A percentile compares a stretch with the other conserved stretches of the same genome.
Evolutionary conservation across 2,888 invertebrate species (phyloP).

Genomic region (Agonopterix subpropinquella): DNA sequence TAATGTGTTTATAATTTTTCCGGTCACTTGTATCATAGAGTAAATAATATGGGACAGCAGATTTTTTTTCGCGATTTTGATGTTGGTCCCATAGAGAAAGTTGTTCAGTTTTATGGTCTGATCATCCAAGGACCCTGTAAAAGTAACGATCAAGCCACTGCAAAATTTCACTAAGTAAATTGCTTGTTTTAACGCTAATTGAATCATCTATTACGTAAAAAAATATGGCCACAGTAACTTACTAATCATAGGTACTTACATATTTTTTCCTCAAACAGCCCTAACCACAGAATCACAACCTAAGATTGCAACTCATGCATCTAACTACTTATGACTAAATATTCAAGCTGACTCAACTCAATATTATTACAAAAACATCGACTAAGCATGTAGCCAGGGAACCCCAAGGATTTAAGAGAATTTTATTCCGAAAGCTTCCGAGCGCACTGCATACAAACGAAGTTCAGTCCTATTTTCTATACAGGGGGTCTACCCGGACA

Average conservation of each 20-base stretch:
- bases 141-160: too few relatives aligned
- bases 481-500: too few relatives aligned
- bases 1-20: too few relatives aligned
- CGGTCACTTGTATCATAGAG: too few relatives aligned
- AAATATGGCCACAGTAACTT: slow-evolving; percentile 38
- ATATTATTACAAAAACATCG: neutral
- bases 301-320: neutral
- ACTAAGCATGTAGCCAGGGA: neutral
- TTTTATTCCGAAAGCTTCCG: neutral
- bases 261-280: slow-evolving; percentile 3
- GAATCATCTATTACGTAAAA: slow-evolving; percentile 11
- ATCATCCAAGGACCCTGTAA: too few relatives aligned
- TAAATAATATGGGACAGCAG: too few relatives aligned
- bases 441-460: neutral
- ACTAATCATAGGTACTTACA: neutral
- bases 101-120: too few relatives aligned
- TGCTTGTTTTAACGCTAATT: neutral
- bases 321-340: neutral
- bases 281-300: neutral
- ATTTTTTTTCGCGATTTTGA: too few relatives aligned
- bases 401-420: too few relatives aligned
- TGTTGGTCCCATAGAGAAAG: too few relatives aligned
- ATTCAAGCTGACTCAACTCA: neutral
- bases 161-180: neutral
- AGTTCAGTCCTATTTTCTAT: neutral